phyloP scores from a whole-genome alignment of 1,140 invertebrate species.

The Diabrotica undecimpunctata region DNA sequence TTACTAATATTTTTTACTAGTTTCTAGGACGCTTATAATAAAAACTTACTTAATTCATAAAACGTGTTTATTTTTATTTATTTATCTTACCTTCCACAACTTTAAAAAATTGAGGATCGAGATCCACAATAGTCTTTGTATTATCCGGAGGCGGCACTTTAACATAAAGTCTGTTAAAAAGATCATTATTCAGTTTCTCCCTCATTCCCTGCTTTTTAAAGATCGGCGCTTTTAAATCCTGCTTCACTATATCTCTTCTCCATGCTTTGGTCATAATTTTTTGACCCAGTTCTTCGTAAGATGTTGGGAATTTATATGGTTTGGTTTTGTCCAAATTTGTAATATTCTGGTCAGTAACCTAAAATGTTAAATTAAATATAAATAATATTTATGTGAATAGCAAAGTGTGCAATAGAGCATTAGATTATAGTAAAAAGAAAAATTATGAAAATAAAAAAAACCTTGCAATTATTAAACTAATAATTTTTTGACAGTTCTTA shows the following conservation, averaged over 20 bases:
- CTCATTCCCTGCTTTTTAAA: constrained; percentile 34
- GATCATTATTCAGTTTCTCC: constrained; percentile 32
- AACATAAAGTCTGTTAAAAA: constrained; percentile 45
- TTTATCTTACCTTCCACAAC: constrained; percentile 50
- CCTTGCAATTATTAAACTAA: too few relatives aligned
- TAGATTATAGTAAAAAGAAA: too few relatives aligned
- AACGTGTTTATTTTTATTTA: too few relatives aligned
- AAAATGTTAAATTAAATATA: not conserved
- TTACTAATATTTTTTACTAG: too few relatives aligned
- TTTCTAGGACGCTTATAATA: too few relatives aligned
- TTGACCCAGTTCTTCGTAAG: constrained; percentile 37
- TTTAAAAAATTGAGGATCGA: constrained; percentile 61
- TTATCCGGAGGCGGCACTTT: constrained; percentile 35
- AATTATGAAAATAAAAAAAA: too few relatives aligned
- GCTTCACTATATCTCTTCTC: constrained; percentile 34
- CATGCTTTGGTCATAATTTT: constrained; percentile 42
- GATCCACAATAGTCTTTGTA: constrained; percentile 52
- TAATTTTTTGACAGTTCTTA: too few relatives aligned
- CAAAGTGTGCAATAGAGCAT: too few relatives aligned
- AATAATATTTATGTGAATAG: too few relatives aligned
- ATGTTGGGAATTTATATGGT: not conserved
- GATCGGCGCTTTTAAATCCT: constrained; percentile 37
- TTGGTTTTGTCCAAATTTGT: not conserved
- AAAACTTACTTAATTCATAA: too few relatives aligned
- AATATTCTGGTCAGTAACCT: not conserved